Base-by-base conservation (phyloP, 2,888 invertebrate species). In the Taphrorychus bicolor region DNA sequence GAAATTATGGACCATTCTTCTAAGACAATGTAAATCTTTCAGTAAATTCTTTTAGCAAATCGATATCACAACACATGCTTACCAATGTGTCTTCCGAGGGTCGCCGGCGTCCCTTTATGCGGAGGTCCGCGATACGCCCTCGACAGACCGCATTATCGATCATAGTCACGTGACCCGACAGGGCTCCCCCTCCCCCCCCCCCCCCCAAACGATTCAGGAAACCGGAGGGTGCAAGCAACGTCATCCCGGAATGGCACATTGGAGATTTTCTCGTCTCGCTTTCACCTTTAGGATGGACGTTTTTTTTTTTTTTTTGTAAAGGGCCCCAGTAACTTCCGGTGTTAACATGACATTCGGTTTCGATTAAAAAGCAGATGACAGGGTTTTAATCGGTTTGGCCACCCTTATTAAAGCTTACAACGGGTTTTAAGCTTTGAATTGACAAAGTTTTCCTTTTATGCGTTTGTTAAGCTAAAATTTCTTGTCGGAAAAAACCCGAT, bases 61-160 rank as follows among this genome's bases (percentile, higher is more conserved):
- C 32, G 32, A 11, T 3, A 32, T 7, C 9, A 11, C 32, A 11
- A 11, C 32, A 32, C 40, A 23, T 23, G n/a, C n/a, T n/a, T n/a
- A n/a, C n/a, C n/a, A n/a, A n/a, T n/a, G n/a, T n/a, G n/a, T n/a
- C n/a, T 23, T 11, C 42, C 17, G 40, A 48, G 56, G 32, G 45
- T 45, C 24, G 48, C 56, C 24, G 58, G 22, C 58, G 63, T 58
- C 49, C 63, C 57, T 58, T 64, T 64, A 64, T 64, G 62, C 62
- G 56, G 62, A n/a, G n/a, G n/a, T n/a, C n/a, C n/a, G n/a, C n/a
- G n/a, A 61, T 52, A 51, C 66, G 58, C 66, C 66, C 66, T 57
- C 58, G 74, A 76, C 75, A 75, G 75, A 76, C 77, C 77, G 77
- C 77, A 77, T 75, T 77, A 77, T 77, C 76, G 77, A 77, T 77